Conservation (phyloP, 92 coral and sea anemone genomes). For the Palythoa grandis region DNA sequence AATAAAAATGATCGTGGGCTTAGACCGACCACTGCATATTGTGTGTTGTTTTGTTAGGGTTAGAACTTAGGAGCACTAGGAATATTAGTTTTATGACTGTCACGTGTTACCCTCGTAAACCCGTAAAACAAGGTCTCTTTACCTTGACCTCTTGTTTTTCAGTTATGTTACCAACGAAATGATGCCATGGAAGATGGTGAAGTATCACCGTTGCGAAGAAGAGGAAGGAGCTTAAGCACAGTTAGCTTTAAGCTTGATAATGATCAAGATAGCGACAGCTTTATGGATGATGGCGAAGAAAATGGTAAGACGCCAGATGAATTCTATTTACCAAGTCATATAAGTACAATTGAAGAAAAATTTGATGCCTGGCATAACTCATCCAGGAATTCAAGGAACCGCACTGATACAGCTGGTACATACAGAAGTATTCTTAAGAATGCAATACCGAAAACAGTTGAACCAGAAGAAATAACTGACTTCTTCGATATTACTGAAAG, state of each 20-base stretch:
- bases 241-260: slow-evolving; percentile 73
- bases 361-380: slow-evolving; percentile 84
- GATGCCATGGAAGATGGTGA: slow-evolving; percentile 46
- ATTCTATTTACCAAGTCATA: slow-evolving; percentile 63
- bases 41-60: too few species aligned
- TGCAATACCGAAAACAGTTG: background rate
- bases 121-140: too few species aligned
- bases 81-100: too few species aligned
- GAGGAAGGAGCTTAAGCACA: slow-evolving; percentile 52
- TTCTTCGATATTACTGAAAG: slow-evolving; percentile 7
- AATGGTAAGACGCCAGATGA: slow-evolving; percentile 45
- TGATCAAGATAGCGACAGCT: slow-evolving; percentile 28
- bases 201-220: background rate
- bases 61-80: too few species aligned
- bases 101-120: too few species aligned
- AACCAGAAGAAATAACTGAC: background rate
- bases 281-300: slow-evolving; percentile 41
- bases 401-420: slow-evolving; percentile 49
- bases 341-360: slow-evolving; percentile 80
- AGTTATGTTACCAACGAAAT: slow-evolving; percentile 53
- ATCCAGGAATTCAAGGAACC: slow-evolving; percentile 56
- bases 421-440: slow-evolving; percentile 13
- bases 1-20: too few species aligned
- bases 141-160: background rate
- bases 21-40: too few species aligned